Evolutionary conservation across 1,140 invertebrate species (phyloP), one percentile per base, ranked within the genome.

Genomic region (Portunus trituberculatus): DNA sequence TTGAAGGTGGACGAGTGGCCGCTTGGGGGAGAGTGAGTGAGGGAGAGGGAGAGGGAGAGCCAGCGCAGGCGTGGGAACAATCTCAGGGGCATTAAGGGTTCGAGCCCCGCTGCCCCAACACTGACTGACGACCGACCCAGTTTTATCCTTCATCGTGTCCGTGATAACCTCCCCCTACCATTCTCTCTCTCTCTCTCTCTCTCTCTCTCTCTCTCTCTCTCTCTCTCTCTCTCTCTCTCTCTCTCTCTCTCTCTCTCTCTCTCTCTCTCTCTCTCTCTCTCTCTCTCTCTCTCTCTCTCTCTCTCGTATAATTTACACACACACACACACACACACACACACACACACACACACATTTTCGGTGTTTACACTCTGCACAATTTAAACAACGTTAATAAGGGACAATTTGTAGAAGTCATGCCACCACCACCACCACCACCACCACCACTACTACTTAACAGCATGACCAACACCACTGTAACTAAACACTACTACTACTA

Each of bases 51-150:
- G 89, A 91, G 46, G n/a, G 10, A 31, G 14, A 28, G 45, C 1
- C 0, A 32, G n/a, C 32, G 76, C 82, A 20, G 45, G 25, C 92
- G 92, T 93, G 92, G 92, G 92, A 93, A 93, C 92, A 29, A 88
- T 93, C 92, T 93, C 92, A 93, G 92, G 92, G 82, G 82, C 83
- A 93, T 93, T 93, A 93, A 39, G 8, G 25, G 76, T 32, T 59
- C 39, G 32, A 84, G 67, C 82, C 32, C 32, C 67, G 67, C 67
- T 76, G 67, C 67, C 67, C 67, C 16, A 7, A 76, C 67, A 76
- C 67, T n/a, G n/a, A n/a, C n/a, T 76, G n/a, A 76, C n/a, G 67
- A 76, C 67, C 67, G 20, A 76, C 67, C 67, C 67, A 76, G 67
- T n/a, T 76, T 39, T 88, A 88, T 88, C n/a, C n/a, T 46, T 4